Percentiles rank a stretch among this genome's conserved stretches.
These are phyloP conservation scores for Thalassarche chlororhynchos DNA, from an alignment of 2,113 vertebrate genomes.

Conservation along the genomic window DNA sequence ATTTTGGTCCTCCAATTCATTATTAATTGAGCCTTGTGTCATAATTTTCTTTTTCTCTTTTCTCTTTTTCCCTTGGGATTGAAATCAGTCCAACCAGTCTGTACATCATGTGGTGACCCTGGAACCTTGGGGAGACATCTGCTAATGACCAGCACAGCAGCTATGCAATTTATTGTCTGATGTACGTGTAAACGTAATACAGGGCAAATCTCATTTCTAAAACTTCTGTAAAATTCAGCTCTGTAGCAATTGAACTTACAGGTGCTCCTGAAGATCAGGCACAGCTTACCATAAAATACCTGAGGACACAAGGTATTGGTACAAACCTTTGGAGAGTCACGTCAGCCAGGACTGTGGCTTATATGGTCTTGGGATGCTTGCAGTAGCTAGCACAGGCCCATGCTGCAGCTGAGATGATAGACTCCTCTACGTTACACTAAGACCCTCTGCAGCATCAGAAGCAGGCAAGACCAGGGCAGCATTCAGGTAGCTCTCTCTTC, in stretches of 20 bases:
- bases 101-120: not conserved
- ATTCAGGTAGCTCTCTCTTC: not conserved
- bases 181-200: not conserved
- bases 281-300: not conserved
- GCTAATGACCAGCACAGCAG: not conserved
- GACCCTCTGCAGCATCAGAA: fast-evolving
- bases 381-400: not conserved
- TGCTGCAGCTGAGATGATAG: not conserved
- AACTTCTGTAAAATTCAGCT: not conserved
- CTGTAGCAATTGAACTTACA: not conserved
- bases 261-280: not conserved
- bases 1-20: not conserved
- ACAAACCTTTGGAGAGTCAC: fast-evolving
- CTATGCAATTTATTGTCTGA: not conserved
- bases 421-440: not conserved
- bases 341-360: not conserved
- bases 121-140: not conserved
- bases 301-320: not conserved
- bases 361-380: not conserved
- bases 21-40: not conserved
- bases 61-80: not conserved
- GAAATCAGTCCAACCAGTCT: not conserved
- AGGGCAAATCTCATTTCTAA: not conserved
- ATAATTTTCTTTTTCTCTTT: not conserved
- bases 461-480: not conserved